A percentile compares a stretch with the other conserved stretches of the same genome.
These are phyloP conservation scores for Belgica antarctica DNA, from an alignment of 2,888 invertebrate genomes.

Conservation along the genomic window DNA sequence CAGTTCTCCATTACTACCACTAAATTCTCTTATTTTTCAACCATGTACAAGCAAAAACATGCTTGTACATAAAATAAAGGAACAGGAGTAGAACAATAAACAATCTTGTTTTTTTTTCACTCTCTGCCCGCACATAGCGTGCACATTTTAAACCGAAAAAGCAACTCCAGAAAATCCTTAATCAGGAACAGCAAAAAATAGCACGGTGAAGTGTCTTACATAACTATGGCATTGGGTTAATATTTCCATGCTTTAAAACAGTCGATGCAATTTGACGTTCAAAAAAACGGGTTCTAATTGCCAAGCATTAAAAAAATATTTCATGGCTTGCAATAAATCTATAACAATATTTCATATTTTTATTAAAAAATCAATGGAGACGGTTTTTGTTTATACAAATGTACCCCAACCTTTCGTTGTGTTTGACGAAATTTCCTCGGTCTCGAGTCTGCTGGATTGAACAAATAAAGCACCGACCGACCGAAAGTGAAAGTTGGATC, in stretches of 20 bases:
- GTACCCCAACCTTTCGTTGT: background rate
- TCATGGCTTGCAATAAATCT: conserved; percentile 7
- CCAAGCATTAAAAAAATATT: conserved; percentile 25
- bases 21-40: background rate
- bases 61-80: background rate
- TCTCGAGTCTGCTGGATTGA: background rate
- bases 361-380: conserved; percentile 39
- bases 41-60: background rate
- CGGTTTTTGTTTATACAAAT: background rate
- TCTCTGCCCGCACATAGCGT: conserved; percentile 19
- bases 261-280: background rate
- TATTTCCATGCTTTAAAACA: background rate
- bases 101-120: conserved; percentile 1
- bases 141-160: conserved; percentile 30
- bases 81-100: conserved; percentile 2
- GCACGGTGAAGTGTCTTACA: background rate
- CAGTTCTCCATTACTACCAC: background rate
- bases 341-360: conserved; percentile 11
- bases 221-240: conserved; percentile 32
- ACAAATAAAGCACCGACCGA: background rate
- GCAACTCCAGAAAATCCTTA: conserved; percentile 33
- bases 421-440: background rate
- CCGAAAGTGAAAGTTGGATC: conserved; percentile 20
- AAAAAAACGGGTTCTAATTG: conserved; percentile 35
- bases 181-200: too few species aligned